Base-by-base conservation (phyloP, 2,797 vertebrate genomes). In the Octomys mimax region DNA sequence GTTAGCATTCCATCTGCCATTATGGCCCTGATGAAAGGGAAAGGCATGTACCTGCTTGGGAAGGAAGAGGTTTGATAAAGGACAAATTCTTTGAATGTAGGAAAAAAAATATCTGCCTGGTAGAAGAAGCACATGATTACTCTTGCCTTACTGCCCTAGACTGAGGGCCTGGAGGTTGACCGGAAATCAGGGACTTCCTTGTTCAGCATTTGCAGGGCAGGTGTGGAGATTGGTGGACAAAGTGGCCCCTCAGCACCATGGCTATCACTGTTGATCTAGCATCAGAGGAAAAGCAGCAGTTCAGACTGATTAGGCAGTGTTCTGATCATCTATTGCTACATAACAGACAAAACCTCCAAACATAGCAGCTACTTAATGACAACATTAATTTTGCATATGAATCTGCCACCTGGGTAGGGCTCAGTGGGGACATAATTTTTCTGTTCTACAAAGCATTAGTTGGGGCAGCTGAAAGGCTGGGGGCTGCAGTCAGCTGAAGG, bases 331-430 rank as follows among this genome's bases (percentile, higher is more conserved):
- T 68, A 77, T 33, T 39, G n/a, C 61, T 85, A 13, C n/a, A 19
- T 71, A 70, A 85, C 9, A 87, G 77, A 87, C 78, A 91, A 61
- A 5, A 62, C 36, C 52, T 57, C 49, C 6, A 33, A 70, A 85
- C 4, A 18, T 70, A 85, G 33, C 4, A 33, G 66, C 28, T 82
- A 91, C 90, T 62, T 91, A 89, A 91, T 70, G 75, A 91, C 75
- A 84, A 19, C 52, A 89, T 89, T 89, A 83, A 84, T 94, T 95
- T 94, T 93, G 42, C n/a, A 91, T 70, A 87, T 24, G 89, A 61
- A 77, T 91, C 73, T 80, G 33, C 79, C 89, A 39, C 88, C 59
- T 71, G 28, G 68, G 64, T 13, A 62, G 36, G 68, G 49, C 22
- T 82, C n/a, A 71, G 39, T 88, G 89, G 73, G 77, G 68, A 82